Evolutionary conservation across 2,113 vertebrate genomes (phyloP), one percentile per base, ranked within the genome.

Genomic region (Lophochroa leadbeateri): DNA sequence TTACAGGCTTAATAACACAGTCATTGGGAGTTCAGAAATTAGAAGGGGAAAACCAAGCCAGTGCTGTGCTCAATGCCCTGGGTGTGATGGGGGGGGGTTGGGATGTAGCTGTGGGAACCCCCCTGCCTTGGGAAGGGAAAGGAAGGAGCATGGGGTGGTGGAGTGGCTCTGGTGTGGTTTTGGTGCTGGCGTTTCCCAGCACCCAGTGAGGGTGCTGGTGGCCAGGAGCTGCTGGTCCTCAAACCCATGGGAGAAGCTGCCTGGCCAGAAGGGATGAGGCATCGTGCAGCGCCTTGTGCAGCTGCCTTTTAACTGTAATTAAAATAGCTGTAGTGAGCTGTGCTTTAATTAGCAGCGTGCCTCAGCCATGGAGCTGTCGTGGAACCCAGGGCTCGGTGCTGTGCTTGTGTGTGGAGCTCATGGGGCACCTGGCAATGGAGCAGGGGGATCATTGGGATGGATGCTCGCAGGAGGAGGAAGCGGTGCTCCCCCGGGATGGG

Each of bases 301-400:
- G 95, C 95, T 98, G 97, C 91, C 96, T 97, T 95, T 91, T 97
- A 98, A 98, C 97, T 97, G 96, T 82, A 91, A 94, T 82, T 97
- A 88, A 58, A 35, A 58, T 23, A 96, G 97, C 97, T 91, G 91
- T 7, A 85, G 50, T 72, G 75, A 2, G 83, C 24, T 33, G 92
- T 94, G 95, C 93, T 95, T 95, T 97, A 97, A 97, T 98, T 98
- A 96, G 94, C 92, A 60, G 86, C 7, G 46, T 24, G 86, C 88
- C 96, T 97, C 94, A 53, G 65, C 57, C 0, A 9, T 21, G 86
- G 96, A 92, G 88, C 68, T 61, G 76, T 60, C 33, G 0, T 0
- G 29, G 28, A 65, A 71, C 78, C 13, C 39, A 2, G 71, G 25
- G 60, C 55, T 64, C 6, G 1, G 28, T 3, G 63, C 16, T 0